Evolutionary conservation across 2,888 invertebrate genomes (phyloP), one percentile per base, ranked within the genome.

Genomic region (Drosophila rellima): DNA sequence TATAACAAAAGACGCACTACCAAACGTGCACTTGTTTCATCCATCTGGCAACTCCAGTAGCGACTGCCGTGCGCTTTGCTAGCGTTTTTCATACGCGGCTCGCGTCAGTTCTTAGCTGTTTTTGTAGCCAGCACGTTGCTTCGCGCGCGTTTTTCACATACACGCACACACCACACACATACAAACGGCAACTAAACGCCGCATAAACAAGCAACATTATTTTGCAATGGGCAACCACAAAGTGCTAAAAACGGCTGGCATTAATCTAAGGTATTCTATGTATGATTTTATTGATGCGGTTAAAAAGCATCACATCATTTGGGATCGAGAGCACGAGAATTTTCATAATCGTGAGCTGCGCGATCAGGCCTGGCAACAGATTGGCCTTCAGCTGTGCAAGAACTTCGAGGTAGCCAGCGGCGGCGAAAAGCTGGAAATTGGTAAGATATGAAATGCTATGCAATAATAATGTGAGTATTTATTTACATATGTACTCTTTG

Each of bases 281-380:
- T 83, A 83, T 33, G 86, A 90, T 42, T 89, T 89, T 6, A 87
- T 89, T 29, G 75, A 83, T 8, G 78, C 86, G 2, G 79, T 89
- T 1, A 73, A 81, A 15, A 66, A 67, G 29, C 82, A 73, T 15
- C 39, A 71, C 6, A 74, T 85, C 5, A 72, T 89, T 5, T 89
- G 89, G 89, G 73, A 89, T 48, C 71, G 86, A 1, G 70, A 81
- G 4, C 86, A 89, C 42, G 68, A 75, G 7, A 75, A 82, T 55
- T 87, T 88, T 17, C 78, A 88, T 50, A 87, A 87, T 44, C 82
- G 83, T 4, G 89, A 85, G 5, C 45, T 80, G 20, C 75, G 88
- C 29, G 89, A 88, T 61, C 54, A 68, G 44, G 80, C 87, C 29
- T 89, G 90, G 90, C 80, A 80, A 26, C 65, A 75, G 18, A 71